A percentile compares a stretch with the other conserved stretches of the same genome.
Conservation (phyloP, 2,888 invertebrate species). For the Sphaeridia pumilis region DNA sequence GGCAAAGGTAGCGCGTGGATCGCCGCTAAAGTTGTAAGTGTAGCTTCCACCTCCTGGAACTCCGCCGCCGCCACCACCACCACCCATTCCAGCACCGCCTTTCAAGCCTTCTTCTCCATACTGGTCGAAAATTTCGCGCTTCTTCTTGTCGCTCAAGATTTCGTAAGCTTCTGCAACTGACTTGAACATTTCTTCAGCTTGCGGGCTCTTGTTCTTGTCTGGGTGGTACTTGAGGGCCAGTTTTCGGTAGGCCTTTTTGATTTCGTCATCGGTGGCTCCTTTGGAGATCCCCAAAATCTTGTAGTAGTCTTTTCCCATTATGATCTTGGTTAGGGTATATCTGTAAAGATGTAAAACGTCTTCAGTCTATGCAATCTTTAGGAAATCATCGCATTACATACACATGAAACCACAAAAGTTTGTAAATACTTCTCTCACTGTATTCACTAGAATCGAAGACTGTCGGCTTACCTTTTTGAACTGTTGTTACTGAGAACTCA, state of each 20-base stretch:
- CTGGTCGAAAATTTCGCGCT: slow-evolving; percentile 85
- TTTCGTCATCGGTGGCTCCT: slow-evolving; percentile 86
- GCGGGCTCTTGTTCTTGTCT: slow-evolving; percentile 90
- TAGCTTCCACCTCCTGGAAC: slow-evolving; percentile 54
- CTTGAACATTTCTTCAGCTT: slow-evolving; percentile 91
- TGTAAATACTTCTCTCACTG: too few relatives aligned
- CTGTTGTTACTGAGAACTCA: too few relatives aligned
- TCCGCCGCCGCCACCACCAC: slow-evolving; percentile 41
- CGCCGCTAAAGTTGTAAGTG: slow-evolving; percentile 84
- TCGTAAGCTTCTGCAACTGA: slow-evolving; percentile 98
- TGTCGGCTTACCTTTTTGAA: too few relatives aligned
- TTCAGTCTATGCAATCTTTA: too few relatives aligned
- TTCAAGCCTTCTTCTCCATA: slow-evolving; percentile 88
- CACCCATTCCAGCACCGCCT: slow-evolving; percentile 53
- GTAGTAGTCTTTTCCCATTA: slow-evolving; percentile 97
- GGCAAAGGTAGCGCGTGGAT: slow-evolving; percentile 91
- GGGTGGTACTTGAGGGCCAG: slow-evolving; percentile 96
- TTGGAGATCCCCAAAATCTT: slow-evolving; percentile 78
- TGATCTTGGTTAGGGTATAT: too few relatives aligned
- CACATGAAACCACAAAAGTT: too few relatives aligned
- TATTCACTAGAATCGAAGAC: too few relatives aligned
- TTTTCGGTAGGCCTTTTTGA: slow-evolving; percentile 93
- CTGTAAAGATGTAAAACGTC: too few relatives aligned
- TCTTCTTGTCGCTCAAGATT: slow-evolving; percentile 90
- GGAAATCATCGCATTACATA: too few relatives aligned